phyloP scores from a whole-genome alignment of 2,797 vertebrate species.

The Geotrypetes seraphini region DNA sequence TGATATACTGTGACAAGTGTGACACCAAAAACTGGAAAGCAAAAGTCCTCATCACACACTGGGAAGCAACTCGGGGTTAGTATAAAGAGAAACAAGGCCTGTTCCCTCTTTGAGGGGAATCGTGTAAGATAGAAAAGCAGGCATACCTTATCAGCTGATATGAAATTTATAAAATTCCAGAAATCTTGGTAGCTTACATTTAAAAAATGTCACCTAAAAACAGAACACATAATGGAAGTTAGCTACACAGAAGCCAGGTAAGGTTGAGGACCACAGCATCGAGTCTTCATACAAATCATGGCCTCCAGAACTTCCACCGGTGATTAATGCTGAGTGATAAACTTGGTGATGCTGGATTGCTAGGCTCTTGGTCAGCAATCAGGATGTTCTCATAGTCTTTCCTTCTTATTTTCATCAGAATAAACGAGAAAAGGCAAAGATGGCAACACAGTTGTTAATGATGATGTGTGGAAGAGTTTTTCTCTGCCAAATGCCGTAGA shows the following conservation, averaged over 20 bases:
- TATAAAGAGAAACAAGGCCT: constrained; percentile 50
- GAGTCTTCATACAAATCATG: too few relatives aligned
- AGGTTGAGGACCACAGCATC: too few relatives aligned
- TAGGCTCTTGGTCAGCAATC: too few relatives aligned
- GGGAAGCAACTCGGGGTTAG: too few relatives aligned
- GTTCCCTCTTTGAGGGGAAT: constrained; percentile 59
- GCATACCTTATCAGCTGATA: constrained; percentile 63
- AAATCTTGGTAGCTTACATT: constrained; percentile 42
- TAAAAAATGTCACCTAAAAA: constrained; percentile 52
- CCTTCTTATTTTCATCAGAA: too few relatives aligned
- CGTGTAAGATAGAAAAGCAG: constrained; percentile 55
- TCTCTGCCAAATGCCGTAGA: constrained; percentile 83
- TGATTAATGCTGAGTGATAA: too few relatives aligned
- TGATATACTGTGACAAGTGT: constrained; percentile 40
- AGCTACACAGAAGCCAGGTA: too few relatives aligned
- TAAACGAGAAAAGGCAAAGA: too few relatives aligned
- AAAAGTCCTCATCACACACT: constrained; percentile 52
- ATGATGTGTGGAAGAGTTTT: constrained; percentile 71
- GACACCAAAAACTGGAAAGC: constrained; percentile 40
- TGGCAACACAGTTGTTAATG: constrained; percentile 60
- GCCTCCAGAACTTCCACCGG: too few relatives aligned
- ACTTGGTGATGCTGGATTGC: too few relatives aligned
- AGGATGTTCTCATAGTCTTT: too few relatives aligned
- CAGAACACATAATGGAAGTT: constrained; percentile 31
- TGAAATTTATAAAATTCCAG: constrained; percentile 58